Conservation (phyloP, 2,888 invertebrate genomes). For the Drosophila nr. medialis region DNA sequence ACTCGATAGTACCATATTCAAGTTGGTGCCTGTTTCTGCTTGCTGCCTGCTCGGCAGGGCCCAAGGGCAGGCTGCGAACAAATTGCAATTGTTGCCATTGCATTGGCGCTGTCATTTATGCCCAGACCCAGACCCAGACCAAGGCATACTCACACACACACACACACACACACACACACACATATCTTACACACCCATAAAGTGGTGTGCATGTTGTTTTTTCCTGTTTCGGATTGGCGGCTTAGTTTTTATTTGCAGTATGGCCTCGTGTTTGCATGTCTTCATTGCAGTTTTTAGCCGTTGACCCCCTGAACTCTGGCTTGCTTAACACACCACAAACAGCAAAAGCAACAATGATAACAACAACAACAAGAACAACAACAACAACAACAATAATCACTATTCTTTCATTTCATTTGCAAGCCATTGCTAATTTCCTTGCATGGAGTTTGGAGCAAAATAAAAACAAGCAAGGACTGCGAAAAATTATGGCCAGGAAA, state of each 20-base stretch:
- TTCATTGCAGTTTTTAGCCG: conserved; percentile 60
- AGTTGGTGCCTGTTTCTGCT: conserved; percentile 29
- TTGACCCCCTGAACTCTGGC: conserved; percentile 73
- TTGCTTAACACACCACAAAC: conserved; percentile 72
- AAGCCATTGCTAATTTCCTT: conserved; percentile 34
- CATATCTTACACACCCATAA: conserved; percentile 9
- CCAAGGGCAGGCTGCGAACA: conserved; percentile 83
- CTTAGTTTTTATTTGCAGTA: conserved; percentile 58
- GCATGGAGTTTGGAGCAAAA: conserved; percentile 15
- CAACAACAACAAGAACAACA: too few relatives aligned
- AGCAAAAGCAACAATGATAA: conserved; percentile 20
- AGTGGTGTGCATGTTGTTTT: conserved; percentile 17
- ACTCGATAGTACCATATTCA: conserved; percentile 5
- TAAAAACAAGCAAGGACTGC: conserved; percentile 25
- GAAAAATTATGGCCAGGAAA: conserved; percentile 76
- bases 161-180: conserved; percentile 4
- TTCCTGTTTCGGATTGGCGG: conserved; percentile 34
- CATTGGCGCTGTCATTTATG: conserved; percentile 82
- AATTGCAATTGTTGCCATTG: conserved; percentile 85
- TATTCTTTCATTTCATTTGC: conserved; percentile 45
- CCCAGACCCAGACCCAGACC: conserved; percentile 52
- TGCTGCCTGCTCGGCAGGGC: conserved; percentile 35
- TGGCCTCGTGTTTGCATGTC: conserved; percentile 60
- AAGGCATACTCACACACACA: conserved; percentile 13
- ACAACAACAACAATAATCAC: conserved; percentile 15